These are phyloP conservation scores for Drosophila pandora DNA, from an alignment of 1,140 invertebrate species.

Conservation along the genomic window DNA sequence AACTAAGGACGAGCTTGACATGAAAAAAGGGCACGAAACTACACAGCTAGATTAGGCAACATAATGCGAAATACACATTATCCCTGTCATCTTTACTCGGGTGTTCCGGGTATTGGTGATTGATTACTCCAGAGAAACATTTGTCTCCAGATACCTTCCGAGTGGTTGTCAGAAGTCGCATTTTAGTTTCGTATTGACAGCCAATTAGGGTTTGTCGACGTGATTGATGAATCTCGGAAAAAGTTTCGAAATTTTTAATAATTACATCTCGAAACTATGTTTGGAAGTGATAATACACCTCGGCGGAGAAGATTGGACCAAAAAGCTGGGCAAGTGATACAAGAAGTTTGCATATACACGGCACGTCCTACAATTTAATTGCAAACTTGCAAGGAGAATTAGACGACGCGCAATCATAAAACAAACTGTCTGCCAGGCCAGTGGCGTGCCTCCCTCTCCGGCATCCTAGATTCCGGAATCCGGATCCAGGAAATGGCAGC, in stretches of 20 bases:
- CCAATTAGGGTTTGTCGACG: constrained; percentile 13
- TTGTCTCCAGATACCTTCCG: constrained; percentile 10
- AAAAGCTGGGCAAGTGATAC: neutral
- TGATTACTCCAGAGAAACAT: constrained; percentile 28
- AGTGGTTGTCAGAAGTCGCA: constrained; percentile 10
- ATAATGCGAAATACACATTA: constrained; percentile 21
- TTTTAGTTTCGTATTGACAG: constrained; percentile 25
- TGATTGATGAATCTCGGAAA: constrained; percentile 40
- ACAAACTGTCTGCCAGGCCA: constrained; percentile 60
- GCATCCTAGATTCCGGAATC: constrained; percentile 18
- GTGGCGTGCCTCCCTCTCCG: constrained; percentile 11
- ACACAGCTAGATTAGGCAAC: neutral
- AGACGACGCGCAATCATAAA: constrained; percentile 59
- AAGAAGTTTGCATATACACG: constrained; percentile 41
- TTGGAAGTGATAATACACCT: constrained; percentile 20
- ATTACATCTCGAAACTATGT: constrained; percentile 24
- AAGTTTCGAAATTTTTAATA: constrained; percentile 5
- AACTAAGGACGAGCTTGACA: constrained; percentile 4
- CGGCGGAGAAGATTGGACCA: neutral
- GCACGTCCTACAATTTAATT: constrained; percentile 59
- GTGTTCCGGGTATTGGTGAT: constrained; percentile 11
- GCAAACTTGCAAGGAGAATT: constrained; percentile 53
- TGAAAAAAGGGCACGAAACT: too few relatives aligned
- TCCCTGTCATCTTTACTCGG: neutral
- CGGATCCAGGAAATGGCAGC: constrained; percentile 60